phyloP scores from a whole-genome alignment of 2,113 vertebrate genomes.

The Spermophilus dauricus region DNA sequence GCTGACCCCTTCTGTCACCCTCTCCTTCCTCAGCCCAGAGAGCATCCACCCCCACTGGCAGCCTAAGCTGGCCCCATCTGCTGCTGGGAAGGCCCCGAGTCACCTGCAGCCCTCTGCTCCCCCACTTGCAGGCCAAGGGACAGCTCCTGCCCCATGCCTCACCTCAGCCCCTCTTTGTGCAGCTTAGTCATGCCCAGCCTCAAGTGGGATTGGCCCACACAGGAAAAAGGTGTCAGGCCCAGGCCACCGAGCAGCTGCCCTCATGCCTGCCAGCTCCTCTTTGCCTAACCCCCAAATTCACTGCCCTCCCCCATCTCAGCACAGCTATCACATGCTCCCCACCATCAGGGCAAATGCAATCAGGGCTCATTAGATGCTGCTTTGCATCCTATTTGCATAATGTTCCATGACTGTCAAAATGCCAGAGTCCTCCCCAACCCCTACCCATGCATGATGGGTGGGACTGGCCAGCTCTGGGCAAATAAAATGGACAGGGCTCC shows the following conservation, averaged over 20 bases:
- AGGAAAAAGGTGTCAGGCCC: background rate
- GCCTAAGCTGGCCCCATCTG: background rate
- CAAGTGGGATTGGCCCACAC: background rate
- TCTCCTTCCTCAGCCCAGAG: background rate
- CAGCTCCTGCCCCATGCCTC: background rate
- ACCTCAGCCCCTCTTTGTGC: background rate
- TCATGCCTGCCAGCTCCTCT: background rate
- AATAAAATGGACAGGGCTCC: background rate
- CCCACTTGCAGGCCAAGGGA: background rate
- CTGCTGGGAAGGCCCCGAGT: background rate
- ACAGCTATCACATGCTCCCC: background rate
- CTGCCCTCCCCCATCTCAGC: background rate
- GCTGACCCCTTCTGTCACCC: background rate
- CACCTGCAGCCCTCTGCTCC: background rate
- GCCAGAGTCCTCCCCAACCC: constrained; percentile 35
- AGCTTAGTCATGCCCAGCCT: background rate
- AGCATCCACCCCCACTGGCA: background rate
- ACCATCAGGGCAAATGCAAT: constrained; percentile 40
- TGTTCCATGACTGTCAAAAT: constrained; percentile 31
- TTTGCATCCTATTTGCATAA: constrained; percentile 76
- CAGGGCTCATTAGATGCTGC: constrained; percentile 55
- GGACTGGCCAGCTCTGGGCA: background rate
- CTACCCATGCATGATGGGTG: background rate
- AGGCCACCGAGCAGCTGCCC: background rate
- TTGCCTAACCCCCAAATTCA: background rate